Conservation (phyloP, 2,797 vertebrate genomes). For the Takifugu ocellatus region DNA sequence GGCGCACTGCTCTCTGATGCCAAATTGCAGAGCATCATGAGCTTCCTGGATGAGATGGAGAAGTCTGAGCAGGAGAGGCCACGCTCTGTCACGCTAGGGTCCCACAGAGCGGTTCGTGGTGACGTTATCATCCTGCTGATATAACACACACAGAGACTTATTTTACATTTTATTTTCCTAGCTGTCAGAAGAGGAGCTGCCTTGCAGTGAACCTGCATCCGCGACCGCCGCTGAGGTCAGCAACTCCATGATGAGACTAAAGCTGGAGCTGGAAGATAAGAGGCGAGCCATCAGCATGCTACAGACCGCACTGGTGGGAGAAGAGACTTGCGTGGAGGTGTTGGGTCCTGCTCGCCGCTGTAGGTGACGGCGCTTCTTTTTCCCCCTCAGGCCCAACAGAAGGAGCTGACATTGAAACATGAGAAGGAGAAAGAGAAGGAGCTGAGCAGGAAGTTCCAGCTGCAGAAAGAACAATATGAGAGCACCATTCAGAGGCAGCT, state of each 20-base stretch:
- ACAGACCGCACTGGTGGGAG: slow-evolving; percentile 85
- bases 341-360: background rate
- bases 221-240: slow-evolving; percentile 82
- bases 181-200: slow-evolving; percentile 80
- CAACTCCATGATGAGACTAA: slow-evolving; percentile 82
- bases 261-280: slow-evolving; percentile 92
- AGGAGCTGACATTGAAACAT: slow-evolving; percentile 81
- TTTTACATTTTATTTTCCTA: slow-evolving; percentile 31
- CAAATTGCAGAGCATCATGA: slow-evolving; percentile 93
- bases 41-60: slow-evolving; percentile 95
- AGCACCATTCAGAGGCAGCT: slow-evolving; percentile 90
- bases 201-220: slow-evolving; percentile 74
- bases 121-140: background rate
- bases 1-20: slow-evolving; percentile 89
- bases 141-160: background rate
- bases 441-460: slow-evolving; percentile 78
- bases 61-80: slow-evolving; percentile 84
- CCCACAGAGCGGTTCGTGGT: slow-evolving; percentile 76
- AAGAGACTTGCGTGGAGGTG: background rate
- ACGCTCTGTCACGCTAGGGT: slow-evolving; percentile 78
- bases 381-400: slow-evolving; percentile 83
- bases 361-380: background rate
- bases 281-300: slow-evolving; percentile 82
- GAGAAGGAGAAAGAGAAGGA: slow-evolving; percentile 87
- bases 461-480: slow-evolving; percentile 92